Percentiles rank a stretch among this genome's conserved stretches.
These are phyloP conservation scores for Rambutsinella grinnellia DNA, from an alignment of 2,888 invertebrate species.

Conservation along the genomic window DNA sequence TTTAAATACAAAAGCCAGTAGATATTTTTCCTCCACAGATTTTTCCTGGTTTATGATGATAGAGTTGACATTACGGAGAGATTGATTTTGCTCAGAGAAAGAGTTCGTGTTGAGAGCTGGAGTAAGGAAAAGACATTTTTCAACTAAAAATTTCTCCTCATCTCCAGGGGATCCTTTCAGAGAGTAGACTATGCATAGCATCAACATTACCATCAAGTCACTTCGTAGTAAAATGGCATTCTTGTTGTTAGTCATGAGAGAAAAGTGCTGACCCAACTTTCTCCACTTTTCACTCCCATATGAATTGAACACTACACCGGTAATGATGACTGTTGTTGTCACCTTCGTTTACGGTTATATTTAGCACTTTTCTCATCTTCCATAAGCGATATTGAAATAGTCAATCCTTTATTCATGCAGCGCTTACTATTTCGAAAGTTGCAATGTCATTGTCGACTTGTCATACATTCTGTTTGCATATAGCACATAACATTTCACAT, in stretches of 20 bases:
- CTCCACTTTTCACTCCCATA: slow-evolving; percentile 9
- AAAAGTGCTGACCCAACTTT: slow-evolving; percentile 52
- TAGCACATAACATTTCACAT: not conserved
- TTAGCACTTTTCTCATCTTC: not conserved
- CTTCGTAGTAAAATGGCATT: not conserved
- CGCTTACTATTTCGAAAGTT: not conserved
- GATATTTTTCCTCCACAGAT: slow-evolving; percentile 26
- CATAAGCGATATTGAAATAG: slow-evolving; percentile 1
- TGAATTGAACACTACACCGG: not conserved
- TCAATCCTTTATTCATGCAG: no score
- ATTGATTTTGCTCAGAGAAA: slow-evolving; percentile 61
- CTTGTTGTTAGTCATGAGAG: not conserved
- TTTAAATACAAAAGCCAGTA: slow-evolving; percentile 42
- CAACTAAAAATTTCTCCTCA: slow-evolving; percentile 47
- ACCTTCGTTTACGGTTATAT: slow-evolving; percentile 24
- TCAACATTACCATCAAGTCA: slow-evolving; percentile 10
- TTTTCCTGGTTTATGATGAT: slow-evolving; percentile 57
- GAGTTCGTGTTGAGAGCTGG: slow-evolving; percentile 35
- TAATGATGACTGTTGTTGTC: slow-evolving; percentile 45
- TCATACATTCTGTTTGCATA: not conserved
- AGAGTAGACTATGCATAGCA: slow-evolving; percentile 14
- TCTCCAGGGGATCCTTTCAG: slow-evolving; percentile 51
- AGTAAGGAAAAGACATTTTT: slow-evolving; percentile 46
- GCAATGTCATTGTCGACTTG: slow-evolving; percentile 32
- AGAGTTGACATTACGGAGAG: slow-evolving; percentile 59